Evolutionary conservation across 2,888 invertebrate genomes (phyloP).

Genomic region (Eurois occulta): DNA sequence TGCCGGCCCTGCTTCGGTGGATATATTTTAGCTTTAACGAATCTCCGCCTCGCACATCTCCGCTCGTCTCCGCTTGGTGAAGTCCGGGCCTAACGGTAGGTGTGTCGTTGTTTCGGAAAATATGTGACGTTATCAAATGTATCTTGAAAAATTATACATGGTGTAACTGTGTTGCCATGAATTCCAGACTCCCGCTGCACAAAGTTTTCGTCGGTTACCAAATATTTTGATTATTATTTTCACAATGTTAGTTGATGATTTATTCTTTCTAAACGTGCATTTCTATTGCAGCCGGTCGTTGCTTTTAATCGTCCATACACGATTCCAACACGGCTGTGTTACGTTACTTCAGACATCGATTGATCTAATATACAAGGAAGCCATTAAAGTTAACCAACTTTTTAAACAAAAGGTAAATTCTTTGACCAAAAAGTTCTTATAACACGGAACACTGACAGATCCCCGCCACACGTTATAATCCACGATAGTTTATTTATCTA

Average conservation of each 20-base stretch:
- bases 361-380: slow-evolving; percentile 42
- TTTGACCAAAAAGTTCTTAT: slow-evolving; percentile 33
- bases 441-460: slow-evolving; percentile 55
- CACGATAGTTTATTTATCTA: slow-evolving; percentile 60
- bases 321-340: background rate
- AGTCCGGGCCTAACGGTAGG: too few relatives aligned
- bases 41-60: too few relatives aligned
- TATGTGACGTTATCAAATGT: too few relatives aligned
- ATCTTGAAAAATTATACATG: too few relatives aligned
- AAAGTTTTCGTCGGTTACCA: background rate
- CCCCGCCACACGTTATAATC: slow-evolving; percentile 54
- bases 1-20: too few relatives aligned
- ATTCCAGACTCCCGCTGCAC: background rate
- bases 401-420: slow-evolving; percentile 37
- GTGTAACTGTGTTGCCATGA: background rate
- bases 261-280: background rate
- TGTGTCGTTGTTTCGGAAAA: background rate
- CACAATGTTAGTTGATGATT: background rate
- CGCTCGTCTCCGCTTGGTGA: too few relatives aligned
- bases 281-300: background rate
- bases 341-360: slow-evolving; percentile 14
- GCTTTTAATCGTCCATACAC: background rate
- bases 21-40: too few relatives aligned
- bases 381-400: slow-evolving; percentile 28
- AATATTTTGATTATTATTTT: background rate